Percentiles rank a stretch among this genome's conserved stretches.
phyloP scores from a whole-genome alignment of 2,113 vertebrate species.

The Nerophis lumbriciformis region DNA sequence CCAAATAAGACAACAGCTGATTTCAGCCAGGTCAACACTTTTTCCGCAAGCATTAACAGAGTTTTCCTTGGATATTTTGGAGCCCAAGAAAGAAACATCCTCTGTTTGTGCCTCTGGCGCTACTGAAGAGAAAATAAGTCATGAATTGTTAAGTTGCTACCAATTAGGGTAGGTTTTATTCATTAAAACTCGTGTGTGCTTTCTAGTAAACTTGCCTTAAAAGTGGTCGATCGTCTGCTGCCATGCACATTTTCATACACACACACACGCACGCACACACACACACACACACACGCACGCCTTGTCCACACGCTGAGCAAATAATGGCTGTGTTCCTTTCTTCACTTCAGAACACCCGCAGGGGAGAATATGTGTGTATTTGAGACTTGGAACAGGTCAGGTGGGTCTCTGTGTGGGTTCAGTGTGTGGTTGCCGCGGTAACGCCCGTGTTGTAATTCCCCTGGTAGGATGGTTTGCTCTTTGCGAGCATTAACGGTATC shows the following conservation, averaged over 20 bases:
- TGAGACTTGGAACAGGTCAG: constrained; percentile 27
- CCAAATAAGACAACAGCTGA: constrained; percentile 17
- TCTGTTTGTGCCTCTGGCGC: no score
- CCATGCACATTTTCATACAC: background rate
- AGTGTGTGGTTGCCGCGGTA: constrained; percentile 21
- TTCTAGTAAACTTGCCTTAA: background rate
- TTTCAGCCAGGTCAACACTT: background rate
- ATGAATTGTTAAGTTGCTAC: no score
- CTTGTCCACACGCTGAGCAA: background rate
- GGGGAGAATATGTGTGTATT: background rate
- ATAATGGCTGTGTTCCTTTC: constrained; percentile 20
- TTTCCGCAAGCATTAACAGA: no score
- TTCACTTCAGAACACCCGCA: background rate
- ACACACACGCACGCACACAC: constrained; percentile 10
- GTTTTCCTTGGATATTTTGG: no score
- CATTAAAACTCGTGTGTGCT: no score
- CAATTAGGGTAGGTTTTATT: no score
- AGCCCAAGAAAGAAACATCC: no score
- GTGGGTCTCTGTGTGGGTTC: constrained; percentile 13
- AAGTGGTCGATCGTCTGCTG: background rate
- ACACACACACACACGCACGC: constrained; percentile 10
- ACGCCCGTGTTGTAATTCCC: constrained; percentile 23
- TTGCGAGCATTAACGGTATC: no score
- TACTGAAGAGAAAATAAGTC: no score
- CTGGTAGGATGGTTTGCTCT: background rate